phyloP scores from a whole-genome alignment of 2,888 invertebrate species.

The Rhamphomyia laevipes region DNA sequence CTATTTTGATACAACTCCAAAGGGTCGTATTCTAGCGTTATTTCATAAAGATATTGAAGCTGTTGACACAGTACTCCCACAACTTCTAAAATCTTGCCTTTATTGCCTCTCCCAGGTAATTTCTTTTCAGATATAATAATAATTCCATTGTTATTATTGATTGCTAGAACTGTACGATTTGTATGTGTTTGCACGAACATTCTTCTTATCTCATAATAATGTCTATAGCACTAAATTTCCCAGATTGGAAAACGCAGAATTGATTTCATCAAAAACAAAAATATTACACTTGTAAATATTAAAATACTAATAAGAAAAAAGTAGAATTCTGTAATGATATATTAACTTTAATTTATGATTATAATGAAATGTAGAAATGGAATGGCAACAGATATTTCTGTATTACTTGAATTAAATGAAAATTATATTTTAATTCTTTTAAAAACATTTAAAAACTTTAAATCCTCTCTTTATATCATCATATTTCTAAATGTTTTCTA shows the following conservation, averaged over 20 bases:
- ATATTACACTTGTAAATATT: too few species aligned
- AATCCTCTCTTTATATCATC: neutral
- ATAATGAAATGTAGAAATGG: neutral
- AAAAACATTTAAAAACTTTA: neutral
- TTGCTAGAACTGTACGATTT: too few species aligned
- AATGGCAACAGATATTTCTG: neutral
- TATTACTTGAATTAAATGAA: neutral
- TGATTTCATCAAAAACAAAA: too few species aligned
- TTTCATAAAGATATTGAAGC: slow-evolving; percentile 42
- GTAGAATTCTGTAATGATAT: neutral
- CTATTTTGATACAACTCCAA: slow-evolving; percentile 52
- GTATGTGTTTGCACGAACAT: too few species aligned
- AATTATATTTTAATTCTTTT: neutral
- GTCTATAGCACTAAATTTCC: too few species aligned
- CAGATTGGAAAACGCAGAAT: too few species aligned
- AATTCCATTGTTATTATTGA: too few species aligned
- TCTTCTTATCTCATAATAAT: too few species aligned
- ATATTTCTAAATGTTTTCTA: slow-evolving; percentile 38
- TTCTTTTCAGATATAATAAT: too few species aligned
- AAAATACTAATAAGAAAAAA: neutral
- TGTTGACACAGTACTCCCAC: slow-evolving; percentile 35
- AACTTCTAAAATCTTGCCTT: slow-evolving; percentile 43
- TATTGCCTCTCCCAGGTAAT: slow-evolving; percentile 47
- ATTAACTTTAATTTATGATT: neutral
- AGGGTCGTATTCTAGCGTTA: slow-evolving; percentile 47